Evolutionary conservation across 2,113 vertebrate species (phyloP), one percentile per base, ranked within the genome.

Genomic region (Hipposideros armiger): DNA sequence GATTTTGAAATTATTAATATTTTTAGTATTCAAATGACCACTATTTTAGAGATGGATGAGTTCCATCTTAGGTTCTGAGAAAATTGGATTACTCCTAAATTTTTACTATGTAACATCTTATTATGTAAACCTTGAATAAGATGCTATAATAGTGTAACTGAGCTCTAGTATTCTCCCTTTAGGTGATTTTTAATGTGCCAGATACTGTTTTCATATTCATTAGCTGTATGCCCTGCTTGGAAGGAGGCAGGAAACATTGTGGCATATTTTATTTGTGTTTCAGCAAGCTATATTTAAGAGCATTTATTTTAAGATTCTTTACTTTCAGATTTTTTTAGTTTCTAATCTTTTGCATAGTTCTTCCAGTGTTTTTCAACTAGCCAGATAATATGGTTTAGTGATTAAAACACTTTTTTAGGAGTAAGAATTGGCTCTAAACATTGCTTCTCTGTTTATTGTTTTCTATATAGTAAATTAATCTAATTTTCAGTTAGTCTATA

Each of bases 221-320:
- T 90, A 47, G 42, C 20, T 81, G 3, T 86, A 20, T 45, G 19
- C 28, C 16, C 7, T 93, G 11, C 66, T 91, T 77, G 69, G 10
- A 82, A 95, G 45, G 45, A 77, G 19, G 16, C 74, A 83, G 87
- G 16, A 93, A 82, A 66, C 26, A 80, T 47, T 54, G n/a, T 66
- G 15, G 13, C 11, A 47, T 77, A 64, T 30, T 90, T 81, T 56
- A 70, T 70, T 93, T 56, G 42, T 93, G 9, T 82, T 84, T 72
- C 13, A 80, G 28, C 56, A 78, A 67, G 47, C 47, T 91, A 15
- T 70, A 56, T 82, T 69, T 95, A 82, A 93, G 83, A 90, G 47
- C 36, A 50, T 9, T 91, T 89, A 42, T 36, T 64, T 91, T 69
- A 72, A n/a, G 20, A 50, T 82, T 89, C 67, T 76, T 52, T 50